Conservation (phyloP, 1,140 invertebrate species). For the Tetragonula clypearis region DNA sequence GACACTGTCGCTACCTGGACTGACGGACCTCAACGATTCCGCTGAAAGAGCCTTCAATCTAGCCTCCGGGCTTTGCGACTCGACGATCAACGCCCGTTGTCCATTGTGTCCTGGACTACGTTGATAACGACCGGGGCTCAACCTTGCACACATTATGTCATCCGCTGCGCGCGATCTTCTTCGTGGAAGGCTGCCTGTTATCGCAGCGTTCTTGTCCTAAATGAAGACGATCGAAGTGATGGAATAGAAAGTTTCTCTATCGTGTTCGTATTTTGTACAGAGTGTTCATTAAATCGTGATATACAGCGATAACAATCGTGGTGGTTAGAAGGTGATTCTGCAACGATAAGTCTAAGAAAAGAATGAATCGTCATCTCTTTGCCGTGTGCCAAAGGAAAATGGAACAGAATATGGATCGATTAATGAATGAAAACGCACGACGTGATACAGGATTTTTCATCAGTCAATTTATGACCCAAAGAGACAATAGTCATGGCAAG, state of each 20-base stretch:
- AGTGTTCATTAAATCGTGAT: no score
- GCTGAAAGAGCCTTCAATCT: conserved; percentile 91
- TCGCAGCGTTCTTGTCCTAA: conserved; percentile 82
- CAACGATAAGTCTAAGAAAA: no score
- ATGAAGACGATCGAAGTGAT: not conserved
- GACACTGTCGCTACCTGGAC: conserved; percentile 93
- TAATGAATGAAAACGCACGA: no score
- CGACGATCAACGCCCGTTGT: conserved; percentile 72
- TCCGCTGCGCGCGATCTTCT: conserved; percentile 85
- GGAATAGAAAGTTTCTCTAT: not conserved
- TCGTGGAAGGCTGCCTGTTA: conserved; percentile 86
- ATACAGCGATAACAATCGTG: no score
- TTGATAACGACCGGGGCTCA: conserved; percentile 77
- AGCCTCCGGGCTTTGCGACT: conserved; percentile 80
- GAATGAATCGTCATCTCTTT: no score
- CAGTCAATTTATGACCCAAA: no score
- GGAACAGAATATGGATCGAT: no score
- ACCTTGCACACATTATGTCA: conserved; percentile 73
- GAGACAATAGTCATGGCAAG: no score
- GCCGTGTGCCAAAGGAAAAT: no score
- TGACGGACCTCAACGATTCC: conserved; percentile 91
- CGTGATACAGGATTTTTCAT: no score
- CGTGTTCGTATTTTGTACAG: not conserved
- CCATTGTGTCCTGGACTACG: conserved; percentile 77
- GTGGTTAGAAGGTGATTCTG: no score